phyloP scores from a whole-genome alignment of 2,113 vertebrate genomes.

The Anoura caudifer region DNA sequence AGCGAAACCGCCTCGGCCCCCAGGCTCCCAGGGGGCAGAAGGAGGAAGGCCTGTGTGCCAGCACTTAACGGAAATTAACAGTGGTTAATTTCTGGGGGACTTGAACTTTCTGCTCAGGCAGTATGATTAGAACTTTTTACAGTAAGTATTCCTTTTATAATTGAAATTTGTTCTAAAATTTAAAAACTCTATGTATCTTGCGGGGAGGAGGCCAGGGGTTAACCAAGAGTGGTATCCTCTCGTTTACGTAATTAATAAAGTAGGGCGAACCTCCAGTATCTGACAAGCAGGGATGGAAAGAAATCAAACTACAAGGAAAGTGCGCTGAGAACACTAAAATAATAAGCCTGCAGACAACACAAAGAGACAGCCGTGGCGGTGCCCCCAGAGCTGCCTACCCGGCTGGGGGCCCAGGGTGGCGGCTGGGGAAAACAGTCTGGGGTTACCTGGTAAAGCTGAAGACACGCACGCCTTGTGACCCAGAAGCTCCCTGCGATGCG shows the following conservation, averaged over 20 bases:
- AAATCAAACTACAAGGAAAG: background rate
- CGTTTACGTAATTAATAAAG: background rate
- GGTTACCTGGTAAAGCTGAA: background rate
- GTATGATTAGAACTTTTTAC: background rate
- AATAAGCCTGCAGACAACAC: background rate
- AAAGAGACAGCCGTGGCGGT: background rate
- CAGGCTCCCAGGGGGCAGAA: background rate
- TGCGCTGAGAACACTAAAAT: background rate
- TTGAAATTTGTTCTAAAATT: background rate
- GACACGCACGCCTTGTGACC: background rate
- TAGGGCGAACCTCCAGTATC: too few species aligned
- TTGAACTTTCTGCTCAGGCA: background rate
- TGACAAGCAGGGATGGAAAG: background rate
- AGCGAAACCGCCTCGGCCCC: background rate
- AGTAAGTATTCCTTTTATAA: background rate
- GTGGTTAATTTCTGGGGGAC: background rate
- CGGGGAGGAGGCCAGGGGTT: background rate
- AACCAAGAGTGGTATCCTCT: background rate
- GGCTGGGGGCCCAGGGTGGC: background rate
- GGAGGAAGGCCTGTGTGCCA: background rate
- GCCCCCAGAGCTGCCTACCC: rapidly evolving
- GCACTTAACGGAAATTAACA: background rate
- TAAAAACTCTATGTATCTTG: background rate
- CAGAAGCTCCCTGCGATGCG: rapidly evolving
- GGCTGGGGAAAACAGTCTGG: background rate